A percentile compares a stretch with the other conserved stretches of the same genome.
Conservation (phyloP, 2,797 vertebrate genomes). For the Tapera naevia region DNA sequence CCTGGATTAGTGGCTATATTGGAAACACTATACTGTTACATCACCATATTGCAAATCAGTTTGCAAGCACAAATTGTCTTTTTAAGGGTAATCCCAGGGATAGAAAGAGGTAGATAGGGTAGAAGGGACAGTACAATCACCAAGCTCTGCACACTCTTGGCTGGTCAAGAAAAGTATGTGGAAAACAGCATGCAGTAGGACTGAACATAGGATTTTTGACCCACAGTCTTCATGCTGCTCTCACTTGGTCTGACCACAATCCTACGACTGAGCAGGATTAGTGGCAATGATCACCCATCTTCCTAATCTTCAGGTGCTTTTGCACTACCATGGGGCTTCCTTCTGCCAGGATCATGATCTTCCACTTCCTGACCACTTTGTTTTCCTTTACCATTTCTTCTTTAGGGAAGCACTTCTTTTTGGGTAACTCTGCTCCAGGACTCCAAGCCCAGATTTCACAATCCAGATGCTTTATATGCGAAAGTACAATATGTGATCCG, state of each 20-base stretch:
- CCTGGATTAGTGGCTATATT: neutral
- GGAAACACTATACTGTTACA: neutral
- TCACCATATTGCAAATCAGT: neutral
- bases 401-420: neutral
- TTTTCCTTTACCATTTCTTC: neutral
- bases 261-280: neutral
- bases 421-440: neutral
- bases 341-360: neutral
- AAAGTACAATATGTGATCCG: neutral
- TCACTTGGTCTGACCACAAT: rapidly evolving
- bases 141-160: neutral
- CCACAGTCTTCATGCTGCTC: neutral
- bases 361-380: neutral
- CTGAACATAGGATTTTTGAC: neutral
- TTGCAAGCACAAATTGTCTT: neutral
- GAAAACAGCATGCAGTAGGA: rapidly evolving
- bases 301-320: neutral
- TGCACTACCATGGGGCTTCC: too few species aligned
- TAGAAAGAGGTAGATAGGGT: neutral
- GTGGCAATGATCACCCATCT: neutral
- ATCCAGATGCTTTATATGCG: neutral
- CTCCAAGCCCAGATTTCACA: neutral
- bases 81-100: neutral
- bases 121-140: neutral
- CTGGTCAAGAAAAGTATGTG: neutral